phyloP scores from a whole-genome alignment of 2,797 vertebrate genomes.

The Pseudochirops corinnae region DNA sequence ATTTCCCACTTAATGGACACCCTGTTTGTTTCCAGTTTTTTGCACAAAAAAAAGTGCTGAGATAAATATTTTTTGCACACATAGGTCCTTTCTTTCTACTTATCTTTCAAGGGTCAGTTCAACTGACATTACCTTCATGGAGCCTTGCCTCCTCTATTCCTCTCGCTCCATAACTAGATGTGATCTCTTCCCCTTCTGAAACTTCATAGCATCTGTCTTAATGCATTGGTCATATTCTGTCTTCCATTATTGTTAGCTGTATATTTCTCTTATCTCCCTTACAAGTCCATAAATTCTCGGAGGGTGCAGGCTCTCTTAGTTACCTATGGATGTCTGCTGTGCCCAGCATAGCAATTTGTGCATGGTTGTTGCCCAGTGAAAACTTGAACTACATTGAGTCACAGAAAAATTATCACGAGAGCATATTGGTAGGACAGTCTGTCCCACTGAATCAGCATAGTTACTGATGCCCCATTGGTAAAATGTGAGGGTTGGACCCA shows the following conservation, averaged over 20 bases:
- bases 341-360: not conserved
- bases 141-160: not conserved
- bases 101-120: not conserved
- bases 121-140: not conserved
- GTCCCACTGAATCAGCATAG: not conserved
- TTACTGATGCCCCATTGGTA: not conserved
- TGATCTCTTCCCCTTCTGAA: not conserved
- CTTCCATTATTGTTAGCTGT: not conserved
- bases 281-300: not conserved
- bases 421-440: not conserved
- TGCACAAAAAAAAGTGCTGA: not conserved
- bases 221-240: not conserved
- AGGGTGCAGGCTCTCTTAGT: not conserved
- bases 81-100: not conserved
- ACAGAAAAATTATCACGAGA: not conserved
- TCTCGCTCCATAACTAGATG: not conserved
- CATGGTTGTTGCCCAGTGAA: not conserved
- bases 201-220: not conserved
- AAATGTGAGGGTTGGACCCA: not conserved
- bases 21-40: not conserved
- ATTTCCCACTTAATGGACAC: not conserved
- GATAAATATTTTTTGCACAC: not conserved
- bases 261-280: not conserved
- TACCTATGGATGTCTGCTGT: not conserved
- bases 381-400: not conserved